Base-by-base conservation (phyloP, 1,140 invertebrate species). In the Drosophila funebris region DNA sequence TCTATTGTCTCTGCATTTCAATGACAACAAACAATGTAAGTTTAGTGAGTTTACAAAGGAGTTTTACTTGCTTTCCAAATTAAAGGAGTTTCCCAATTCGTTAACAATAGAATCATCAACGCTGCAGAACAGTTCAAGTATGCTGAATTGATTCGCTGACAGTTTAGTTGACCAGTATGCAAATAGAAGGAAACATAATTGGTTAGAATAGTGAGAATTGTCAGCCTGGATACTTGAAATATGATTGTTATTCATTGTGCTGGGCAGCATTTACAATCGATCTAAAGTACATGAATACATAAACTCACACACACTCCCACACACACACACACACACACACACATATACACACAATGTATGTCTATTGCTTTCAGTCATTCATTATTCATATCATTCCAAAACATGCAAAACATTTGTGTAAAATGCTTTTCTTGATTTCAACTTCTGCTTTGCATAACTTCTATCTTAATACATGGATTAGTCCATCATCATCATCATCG, bases 391-490 rank as follows among this genome's bases (percentile, higher is more conserved):
- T 48, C 44, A 48, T 48, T 27, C 44, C 44, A 24, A 48, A 46
- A 24, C 43, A 46, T 46, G 39, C 39, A 41, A 41, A 41, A 41
- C 39, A 41, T 46, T 48, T 48, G 44, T 48, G 44, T 48, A 48
- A 48, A 48, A 48, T 52, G 48, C 48, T 52, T 52, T 52, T 52
- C 13, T 52, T 68, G 36, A 50, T 39, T 68, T 50, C 16, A 37
- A 68, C 62, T 72, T 14, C 44, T 73, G 20, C 64, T 63, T 68
- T 73, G 69, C 76, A 63, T 68, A 56, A 57, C 22, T 48, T 48
- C 22, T 8, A 48, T 27, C 43, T 24, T 24, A 46, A 6, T 24
- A 29, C 24, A 16, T 24, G 7, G 43, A n/a, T 48, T 14, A 27
- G 44, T 48, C 6, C 4, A 29, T 27, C 24, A 48, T 13, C 44